These are phyloP conservation scores for Phoxinus dragarum DNA, from an alignment of 2,797 vertebrate genomes.

Conservation along the genomic window DNA sequence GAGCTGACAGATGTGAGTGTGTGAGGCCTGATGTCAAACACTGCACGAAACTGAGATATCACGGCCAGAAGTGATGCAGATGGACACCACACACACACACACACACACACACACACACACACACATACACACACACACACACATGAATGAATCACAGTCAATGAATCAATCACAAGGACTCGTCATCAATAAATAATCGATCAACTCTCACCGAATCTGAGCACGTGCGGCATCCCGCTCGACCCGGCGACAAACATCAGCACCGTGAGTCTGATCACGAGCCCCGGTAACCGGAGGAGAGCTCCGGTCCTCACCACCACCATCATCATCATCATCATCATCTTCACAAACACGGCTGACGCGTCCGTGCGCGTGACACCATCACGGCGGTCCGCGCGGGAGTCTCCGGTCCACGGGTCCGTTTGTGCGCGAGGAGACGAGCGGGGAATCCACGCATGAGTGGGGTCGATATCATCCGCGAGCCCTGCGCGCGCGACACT, in stretches of 20 bases:
- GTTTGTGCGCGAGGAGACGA: slow-evolving; percentile 85
- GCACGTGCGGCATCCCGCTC: slow-evolving; percentile 96
- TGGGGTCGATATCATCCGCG: slow-evolving; percentile 52
- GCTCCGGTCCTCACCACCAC: slow-evolving; percentile 97
- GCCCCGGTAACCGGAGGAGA: slow-evolving; percentile 88
- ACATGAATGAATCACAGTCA: slow-evolving; percentile 18
- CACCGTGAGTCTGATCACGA: slow-evolving; percentile 89
- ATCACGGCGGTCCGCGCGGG: slow-evolving; percentile 94
- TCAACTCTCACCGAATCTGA: slow-evolving; percentile 92
- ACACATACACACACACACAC: not conserved
- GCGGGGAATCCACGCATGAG: slow-evolving; percentile 81
- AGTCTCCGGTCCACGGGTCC: slow-evolving; percentile 77
- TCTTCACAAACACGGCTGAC: slow-evolving; percentile 35
- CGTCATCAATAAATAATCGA: slow-evolving; percentile 16
- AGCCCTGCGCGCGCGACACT: slow-evolving; percentile 70
- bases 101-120: slow-evolving; percentile 23
- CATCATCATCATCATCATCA: slow-evolving; percentile 84
- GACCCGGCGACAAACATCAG: slow-evolving; percentile 90
- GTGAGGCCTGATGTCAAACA: not conserved
- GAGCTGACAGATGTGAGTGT: not conserved
- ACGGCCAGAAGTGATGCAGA: slow-evolving; percentile 1
- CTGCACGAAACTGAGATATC: not conserved
- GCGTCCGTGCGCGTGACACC: slow-evolving; percentile 76
- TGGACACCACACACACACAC: not conserved
- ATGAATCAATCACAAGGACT: not conserved